Evolutionary conservation across 2,888 invertebrate species (phyloP).

Genomic region (Halictus quadricinctus): DNA sequence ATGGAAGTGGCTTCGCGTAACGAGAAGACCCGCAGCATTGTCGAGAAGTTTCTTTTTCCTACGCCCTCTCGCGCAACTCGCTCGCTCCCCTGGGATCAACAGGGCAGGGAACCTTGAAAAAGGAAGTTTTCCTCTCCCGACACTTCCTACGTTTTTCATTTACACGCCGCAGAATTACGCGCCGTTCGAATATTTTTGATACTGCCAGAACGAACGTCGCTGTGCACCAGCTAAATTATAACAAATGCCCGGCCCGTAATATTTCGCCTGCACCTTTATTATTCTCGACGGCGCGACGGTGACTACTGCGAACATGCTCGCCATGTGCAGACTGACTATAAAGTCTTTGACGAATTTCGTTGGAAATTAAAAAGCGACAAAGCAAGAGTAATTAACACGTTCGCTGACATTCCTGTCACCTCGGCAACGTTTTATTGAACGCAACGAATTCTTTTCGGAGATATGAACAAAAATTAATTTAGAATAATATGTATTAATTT

Average conservation of each 20-base stretch:
- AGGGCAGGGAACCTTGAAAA: background rate
- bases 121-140: background rate
- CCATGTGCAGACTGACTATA: background rate
- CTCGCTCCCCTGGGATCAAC: background rate
- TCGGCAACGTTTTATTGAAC: background rate
- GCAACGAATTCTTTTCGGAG: background rate
- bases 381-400: background rate
- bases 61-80: background rate
- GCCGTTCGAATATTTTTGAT: background rate
- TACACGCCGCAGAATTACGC: background rate
- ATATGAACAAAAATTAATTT: background rate
- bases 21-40: background rate
- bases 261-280: background rate
- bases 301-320: background rate
- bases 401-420: background rate
- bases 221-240: background rate
- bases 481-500: background rate
- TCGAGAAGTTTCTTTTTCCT: background rate
- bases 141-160: background rate
- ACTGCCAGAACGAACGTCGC: background rate
- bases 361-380: background rate
- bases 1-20: slow-evolving; percentile 1
- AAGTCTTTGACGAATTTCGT: background rate
- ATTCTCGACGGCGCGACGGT: background rate
- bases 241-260: background rate